Percentiles rank a stretch among this genome's conserved stretches.
These are phyloP conservation scores for Erethizon dorsatum DNA, from an alignment of 2,797 vertebrate species.

Conservation along the genomic window DNA sequence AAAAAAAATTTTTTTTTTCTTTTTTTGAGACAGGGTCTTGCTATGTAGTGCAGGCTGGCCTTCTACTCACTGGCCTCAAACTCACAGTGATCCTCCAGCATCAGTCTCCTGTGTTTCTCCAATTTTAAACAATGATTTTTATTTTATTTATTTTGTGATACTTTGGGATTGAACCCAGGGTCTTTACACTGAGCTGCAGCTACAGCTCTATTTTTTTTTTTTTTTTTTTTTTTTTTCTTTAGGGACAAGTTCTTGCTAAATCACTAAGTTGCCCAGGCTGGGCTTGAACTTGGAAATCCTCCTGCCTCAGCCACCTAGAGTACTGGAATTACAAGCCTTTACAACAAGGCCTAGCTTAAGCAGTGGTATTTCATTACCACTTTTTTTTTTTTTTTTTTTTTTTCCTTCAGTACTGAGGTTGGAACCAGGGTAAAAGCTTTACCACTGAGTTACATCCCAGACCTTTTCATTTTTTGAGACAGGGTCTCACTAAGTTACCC, in stretches of 20 bases:
- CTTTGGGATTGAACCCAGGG: background rate
- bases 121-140: background rate
- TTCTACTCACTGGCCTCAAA: background rate
- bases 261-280: background rate
- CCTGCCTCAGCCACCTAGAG: too few species aligned
- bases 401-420: too few species aligned
- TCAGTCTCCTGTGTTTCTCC: background rate
- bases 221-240: background rate
- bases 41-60: background rate
- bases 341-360: background rate
- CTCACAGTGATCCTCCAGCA: background rate
- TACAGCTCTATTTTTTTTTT: too few species aligned
- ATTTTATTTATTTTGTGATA: background rate
- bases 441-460: too few species aligned
- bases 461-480: too few species aligned
- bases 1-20: too few species aligned
- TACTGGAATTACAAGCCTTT: too few species aligned
- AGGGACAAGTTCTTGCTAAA: background rate
- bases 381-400: too few species aligned
- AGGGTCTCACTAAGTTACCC: too few species aligned
- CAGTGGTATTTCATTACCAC: background rate
- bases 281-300: too few species aligned
- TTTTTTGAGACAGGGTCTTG: background rate
- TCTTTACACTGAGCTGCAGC: background rate
- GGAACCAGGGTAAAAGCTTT: too few species aligned